Evolutionary conservation across 2,888 invertebrate genomes (phyloP).

Genomic region (Brachynemurus nebulosus): DNA sequence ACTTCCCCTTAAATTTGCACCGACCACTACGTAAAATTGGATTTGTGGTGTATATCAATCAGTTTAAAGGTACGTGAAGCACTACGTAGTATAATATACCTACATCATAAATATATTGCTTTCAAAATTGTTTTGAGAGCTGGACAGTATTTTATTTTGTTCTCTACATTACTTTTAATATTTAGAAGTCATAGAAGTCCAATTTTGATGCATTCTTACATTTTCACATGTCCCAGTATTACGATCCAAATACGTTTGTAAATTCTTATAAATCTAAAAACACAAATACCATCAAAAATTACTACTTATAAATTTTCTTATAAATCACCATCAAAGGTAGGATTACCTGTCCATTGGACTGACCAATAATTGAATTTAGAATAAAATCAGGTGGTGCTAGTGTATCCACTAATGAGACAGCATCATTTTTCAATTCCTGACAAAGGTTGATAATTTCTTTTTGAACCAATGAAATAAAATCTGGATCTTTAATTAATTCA

Average conservation of each 20-base stretch:
- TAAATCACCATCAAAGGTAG: too few species aligned
- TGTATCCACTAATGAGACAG: conserved; percentile 63
- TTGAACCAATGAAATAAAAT: conserved; percentile 46
- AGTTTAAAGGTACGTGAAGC: too few species aligned
- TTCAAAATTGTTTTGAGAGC: too few species aligned
- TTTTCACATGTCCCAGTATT: conserved; percentile 49
- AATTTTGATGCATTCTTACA: too few species aligned
- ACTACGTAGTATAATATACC: too few species aligned
- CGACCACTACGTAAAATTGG: too few species aligned
- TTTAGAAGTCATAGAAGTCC: too few species aligned
- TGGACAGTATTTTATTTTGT: too few species aligned
- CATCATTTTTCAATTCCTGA: conserved; percentile 48
- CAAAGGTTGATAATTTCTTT: conserved; percentile 53
- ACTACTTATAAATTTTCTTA: neutral
- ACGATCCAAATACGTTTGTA: conserved; percentile 48
- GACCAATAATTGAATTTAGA: conserved; percentile 71
- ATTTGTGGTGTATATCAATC: too few species aligned
- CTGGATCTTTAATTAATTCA: conserved; percentile 38
- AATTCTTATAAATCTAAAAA: conserved; percentile 56
- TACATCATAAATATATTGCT: too few species aligned
- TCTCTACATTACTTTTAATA: too few species aligned
- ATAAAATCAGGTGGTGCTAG: conserved; percentile 82
- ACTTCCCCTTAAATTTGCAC: too few species aligned
- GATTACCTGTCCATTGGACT: conserved; percentile 69
- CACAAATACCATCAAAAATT: conserved; percentile 8